Base-by-base conservation (phyloP, 2,888 invertebrate species). In the Gnatocerus cornutus region DNA sequence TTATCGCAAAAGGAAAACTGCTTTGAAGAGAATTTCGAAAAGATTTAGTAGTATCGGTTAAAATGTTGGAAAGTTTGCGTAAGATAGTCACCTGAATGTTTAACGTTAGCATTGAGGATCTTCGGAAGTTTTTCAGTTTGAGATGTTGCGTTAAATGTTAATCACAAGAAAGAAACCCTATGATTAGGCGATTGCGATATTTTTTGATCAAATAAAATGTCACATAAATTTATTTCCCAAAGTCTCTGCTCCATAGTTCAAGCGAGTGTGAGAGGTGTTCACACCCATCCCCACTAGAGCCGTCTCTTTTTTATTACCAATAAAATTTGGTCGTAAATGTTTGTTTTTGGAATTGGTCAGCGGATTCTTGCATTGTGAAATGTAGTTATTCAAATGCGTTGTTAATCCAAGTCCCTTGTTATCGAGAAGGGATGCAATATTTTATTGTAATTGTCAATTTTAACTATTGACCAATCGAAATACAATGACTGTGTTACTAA, bases 341-440 rank as follows among this genome's bases (percentile, higher is more conserved):
- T 59, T 59, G 59, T 33, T 59, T 59, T 59, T 45, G 45, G 45
- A 59, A 59, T 59, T 59, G 59, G 59, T 59, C 45, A 59, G 59
- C 43, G 16, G 29, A 46, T 59, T 56, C 21, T 50, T 50, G 48
- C 10, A 50, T 29, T 29, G 48, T 56, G 39, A 56, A 56, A 21
- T 41, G 13, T 41, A 41, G 37, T 53, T 53, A 53, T 53, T 56
- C 29, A 56, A 43, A 56, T 56, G 39, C 21, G 14, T 53, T 27
- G 45, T 59, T 46, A 45, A 59, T 59, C 21, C 45, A 45, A 6
- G 16, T 41, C 13, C 29, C 8, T 43, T 29, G 43, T 30, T 33
- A 33, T 53, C 9, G 30, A 53, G 27, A 6, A 33, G 3, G 5
- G 43, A 7, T 41, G 39, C 37, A 9, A 14, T 53, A 33, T 53